phyloP scores from a whole-genome alignment of 2,888 invertebrate genomes.

The Monochamus alternatus region DNA sequence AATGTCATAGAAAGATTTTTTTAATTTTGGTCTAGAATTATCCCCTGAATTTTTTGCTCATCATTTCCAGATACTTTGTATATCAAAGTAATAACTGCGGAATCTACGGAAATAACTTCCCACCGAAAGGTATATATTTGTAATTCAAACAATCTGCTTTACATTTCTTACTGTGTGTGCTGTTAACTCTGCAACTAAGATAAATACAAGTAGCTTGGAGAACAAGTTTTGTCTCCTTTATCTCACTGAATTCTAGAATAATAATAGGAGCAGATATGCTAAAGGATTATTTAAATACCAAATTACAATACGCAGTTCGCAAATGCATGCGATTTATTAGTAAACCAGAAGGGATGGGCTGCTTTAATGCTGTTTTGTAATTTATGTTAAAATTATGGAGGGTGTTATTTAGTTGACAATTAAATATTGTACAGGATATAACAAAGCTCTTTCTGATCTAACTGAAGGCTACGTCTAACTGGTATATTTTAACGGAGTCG shows the following conservation, averaged over 20 bases:
- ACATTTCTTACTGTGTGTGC: constrained; percentile 46
- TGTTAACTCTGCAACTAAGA: constrained; percentile 49
- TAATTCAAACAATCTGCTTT: constrained; percentile 52
- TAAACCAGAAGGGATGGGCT: constrained; percentile 27
- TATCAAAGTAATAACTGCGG: constrained; percentile 18
- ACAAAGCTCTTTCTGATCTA: no score
- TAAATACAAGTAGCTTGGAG: constrained; percentile 52
- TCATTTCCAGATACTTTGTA: no score
- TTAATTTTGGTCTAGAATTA: no score
- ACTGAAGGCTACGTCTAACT: no score
- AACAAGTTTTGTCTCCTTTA: constrained; percentile 51
- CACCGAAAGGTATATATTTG: constrained; percentile 50
- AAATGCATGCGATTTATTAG: constrained; percentile 34
- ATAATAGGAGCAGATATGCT: constrained; percentile 49
- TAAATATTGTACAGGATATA: not conserved
- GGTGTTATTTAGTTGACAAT: constrained; percentile 14
- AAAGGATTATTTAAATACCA: constrained; percentile 54
- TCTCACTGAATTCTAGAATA: constrained; percentile 44
- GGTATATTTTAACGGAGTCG: no score
- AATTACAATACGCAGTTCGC: constrained; percentile 47
- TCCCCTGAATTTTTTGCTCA: no score
- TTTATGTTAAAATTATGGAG: constrained; percentile 31
- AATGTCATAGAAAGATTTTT: no score
- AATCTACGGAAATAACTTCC: not conserved
- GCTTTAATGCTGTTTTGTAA: constrained; percentile 14